Conservation (phyloP, 2,797 vertebrate genomes). For the Schizopygopsis pylzovi region DNA sequence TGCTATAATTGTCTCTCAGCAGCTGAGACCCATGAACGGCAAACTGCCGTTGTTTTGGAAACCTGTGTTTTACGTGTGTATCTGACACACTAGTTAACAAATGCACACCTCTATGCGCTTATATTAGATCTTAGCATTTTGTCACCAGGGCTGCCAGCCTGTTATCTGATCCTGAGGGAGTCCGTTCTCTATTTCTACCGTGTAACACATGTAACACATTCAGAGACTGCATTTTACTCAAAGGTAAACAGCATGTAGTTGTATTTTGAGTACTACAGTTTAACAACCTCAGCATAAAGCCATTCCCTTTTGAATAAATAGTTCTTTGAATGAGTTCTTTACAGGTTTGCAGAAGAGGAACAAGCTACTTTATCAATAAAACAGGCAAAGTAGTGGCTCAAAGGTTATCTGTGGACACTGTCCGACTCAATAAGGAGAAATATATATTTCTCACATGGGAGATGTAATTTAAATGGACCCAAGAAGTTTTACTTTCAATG, state of each 20-base stretch:
- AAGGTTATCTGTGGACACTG: not conserved
- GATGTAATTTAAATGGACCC: not conserved
- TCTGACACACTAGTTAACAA: not conserved
- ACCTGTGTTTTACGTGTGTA: not conserved
- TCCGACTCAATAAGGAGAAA: not conserved
- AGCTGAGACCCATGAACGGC: slow-evolving; percentile 25
- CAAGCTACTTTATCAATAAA: slow-evolving; percentile 30
- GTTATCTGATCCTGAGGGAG: slow-evolving; percentile 50
- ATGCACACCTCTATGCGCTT: slow-evolving; percentile 59
- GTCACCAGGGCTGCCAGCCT: slow-evolving; percentile 47
- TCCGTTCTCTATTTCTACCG: slow-evolving; percentile 23
- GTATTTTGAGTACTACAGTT: slow-evolving; percentile 25
- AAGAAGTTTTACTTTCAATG: slow-evolving; percentile 36
- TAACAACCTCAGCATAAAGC: not conserved
- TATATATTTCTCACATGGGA: not conserved
- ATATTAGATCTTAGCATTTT: slow-evolving; percentile 63
- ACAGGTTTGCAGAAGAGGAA: slow-evolving; percentile 36
- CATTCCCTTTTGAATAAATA: slow-evolving; percentile 16
- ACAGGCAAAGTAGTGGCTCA: slow-evolving; percentile 10
- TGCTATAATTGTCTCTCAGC: slow-evolving; percentile 19
- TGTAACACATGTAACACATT: not conserved
- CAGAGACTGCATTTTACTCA: not conserved
- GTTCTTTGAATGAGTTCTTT: not conserved
- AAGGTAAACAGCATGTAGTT: not conserved
- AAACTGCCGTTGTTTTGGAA: slow-evolving; percentile 21